Percentiles rank a stretch among this genome's conserved stretches.
Evolutionary conservation across 23 tunicate genomes (phyloP).

Genomic region (Halocynthia roretzi): DNA sequence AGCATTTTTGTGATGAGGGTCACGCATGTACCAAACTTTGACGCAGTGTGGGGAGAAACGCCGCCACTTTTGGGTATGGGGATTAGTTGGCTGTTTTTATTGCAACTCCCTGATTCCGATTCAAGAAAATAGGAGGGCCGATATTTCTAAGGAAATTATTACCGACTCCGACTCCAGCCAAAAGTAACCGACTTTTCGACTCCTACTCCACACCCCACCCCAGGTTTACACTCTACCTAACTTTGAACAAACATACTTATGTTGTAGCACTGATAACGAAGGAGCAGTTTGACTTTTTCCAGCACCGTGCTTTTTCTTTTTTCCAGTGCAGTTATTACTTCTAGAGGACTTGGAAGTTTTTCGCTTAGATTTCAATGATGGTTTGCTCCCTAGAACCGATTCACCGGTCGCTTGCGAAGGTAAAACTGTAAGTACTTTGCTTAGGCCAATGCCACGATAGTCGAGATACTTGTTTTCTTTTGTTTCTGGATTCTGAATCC

Average conservation of each 20-base stretch:
- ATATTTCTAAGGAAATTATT: not conserved
- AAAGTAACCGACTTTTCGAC: no score
- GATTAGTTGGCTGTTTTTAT: no score
- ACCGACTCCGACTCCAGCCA: not conserved
- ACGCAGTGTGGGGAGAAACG: no score
- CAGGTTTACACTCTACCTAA: not conserved
- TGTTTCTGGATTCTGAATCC: no score
- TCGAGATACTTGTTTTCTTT: no score
- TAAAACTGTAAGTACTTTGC: no score
- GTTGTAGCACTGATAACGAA: not conserved
- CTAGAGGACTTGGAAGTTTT: not conserved
- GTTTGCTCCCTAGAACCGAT: not conserved
- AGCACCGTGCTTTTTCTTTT: not conserved
- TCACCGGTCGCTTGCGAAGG: not conserved
- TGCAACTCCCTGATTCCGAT: no score
- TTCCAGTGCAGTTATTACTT: not conserved
- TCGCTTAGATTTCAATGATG: not conserved
- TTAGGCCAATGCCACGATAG: no score
- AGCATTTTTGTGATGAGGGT: no score
- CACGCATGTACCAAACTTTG: no score
- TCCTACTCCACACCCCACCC: no score
- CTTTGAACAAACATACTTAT: not conserved
- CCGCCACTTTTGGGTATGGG: no score
- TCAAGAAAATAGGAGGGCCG: not conserved
- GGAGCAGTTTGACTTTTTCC: slow-evolving; percentile 1